A percentile compares a stretch with the other conserved stretches of the same genome.
These are phyloP conservation scores for Hyles vespertilio DNA, from an alignment of 1,140 invertebrate species.

Conservation along the genomic window DNA sequence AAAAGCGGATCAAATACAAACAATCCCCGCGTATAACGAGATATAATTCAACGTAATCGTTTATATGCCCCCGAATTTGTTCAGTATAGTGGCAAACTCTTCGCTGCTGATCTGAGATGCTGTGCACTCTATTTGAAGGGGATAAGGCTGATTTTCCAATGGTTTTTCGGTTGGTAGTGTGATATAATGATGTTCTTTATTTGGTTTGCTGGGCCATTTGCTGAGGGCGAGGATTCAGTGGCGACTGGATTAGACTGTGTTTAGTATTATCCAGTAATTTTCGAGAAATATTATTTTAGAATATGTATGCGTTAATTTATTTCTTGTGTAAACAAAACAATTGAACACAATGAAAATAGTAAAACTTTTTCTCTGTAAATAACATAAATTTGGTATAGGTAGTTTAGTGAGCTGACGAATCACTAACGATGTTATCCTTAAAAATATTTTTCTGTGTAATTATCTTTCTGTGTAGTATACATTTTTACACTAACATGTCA, in stretches of 20 bases:
- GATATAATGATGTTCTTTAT: constrained; percentile 18
- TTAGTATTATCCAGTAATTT: not conserved
- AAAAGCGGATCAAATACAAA: constrained; percentile 10
- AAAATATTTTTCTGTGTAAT: too few relatives aligned
- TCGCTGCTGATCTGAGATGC: not conserved
- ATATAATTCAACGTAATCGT: constrained; percentile 63
- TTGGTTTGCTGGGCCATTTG: constrained; percentile 58
- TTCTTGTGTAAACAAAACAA: too few relatives aligned
- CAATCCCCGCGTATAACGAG: constrained; percentile 34
- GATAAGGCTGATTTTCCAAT: constrained; percentile 27
- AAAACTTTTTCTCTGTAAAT: too few relatives aligned
- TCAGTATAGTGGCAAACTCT: constrained; percentile 6
- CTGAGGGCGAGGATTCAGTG: constrained; percentile 18
- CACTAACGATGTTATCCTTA: too few relatives aligned
- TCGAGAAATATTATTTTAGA: too few relatives aligned
- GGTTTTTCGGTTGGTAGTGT: constrained; percentile 5
- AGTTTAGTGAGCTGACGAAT: too few relatives aligned
- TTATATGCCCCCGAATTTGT: constrained; percentile 61
- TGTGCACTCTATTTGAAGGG: not conserved
- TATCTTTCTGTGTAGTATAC: too few relatives aligned
- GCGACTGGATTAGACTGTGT: constrained; percentile 2
- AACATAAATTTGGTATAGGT: too few relatives aligned
- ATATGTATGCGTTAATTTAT: too few relatives aligned
- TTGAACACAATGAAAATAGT: too few relatives aligned
- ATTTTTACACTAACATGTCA: too few relatives aligned